A percentile compares a stretch with the other conserved stretches of the same genome.
Evolutionary conservation across 2,888 invertebrate species (phyloP).

Genomic region (Sturmia bella): DNA sequence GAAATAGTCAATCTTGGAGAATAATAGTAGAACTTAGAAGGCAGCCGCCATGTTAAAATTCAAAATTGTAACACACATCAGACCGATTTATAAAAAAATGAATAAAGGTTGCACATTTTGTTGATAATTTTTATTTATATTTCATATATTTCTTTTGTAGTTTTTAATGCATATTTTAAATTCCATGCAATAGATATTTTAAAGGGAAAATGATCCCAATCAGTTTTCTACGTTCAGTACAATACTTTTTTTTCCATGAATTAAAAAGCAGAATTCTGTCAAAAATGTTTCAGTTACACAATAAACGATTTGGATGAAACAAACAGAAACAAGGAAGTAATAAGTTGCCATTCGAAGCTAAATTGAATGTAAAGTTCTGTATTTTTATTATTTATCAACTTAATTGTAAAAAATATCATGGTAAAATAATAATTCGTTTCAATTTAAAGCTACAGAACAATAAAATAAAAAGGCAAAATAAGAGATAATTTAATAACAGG

Average conservation of each 20-base stretch:
- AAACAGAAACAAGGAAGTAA: constrained; percentile 14
- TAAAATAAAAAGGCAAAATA: constrained; percentile 28
- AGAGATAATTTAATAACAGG: constrained; percentile 25
- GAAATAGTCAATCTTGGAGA: no score
- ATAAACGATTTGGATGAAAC: constrained; percentile 9
- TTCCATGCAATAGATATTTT: constrained; percentile 33
- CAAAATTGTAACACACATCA: no score
- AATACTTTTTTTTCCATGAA: no score
- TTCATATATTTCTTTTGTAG: constrained; percentile 31
- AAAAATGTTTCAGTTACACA: not conserved
- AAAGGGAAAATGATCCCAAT: constrained; percentile 30
- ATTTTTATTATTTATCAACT: constrained; percentile 52
- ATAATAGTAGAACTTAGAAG: no score
- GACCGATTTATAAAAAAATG: no score
- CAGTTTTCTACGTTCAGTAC: constrained; percentile 9
- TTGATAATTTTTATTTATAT: constrained; percentile 42
- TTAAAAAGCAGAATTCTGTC: no score
- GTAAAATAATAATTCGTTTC: constrained; percentile 48
- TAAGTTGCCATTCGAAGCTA: constrained; percentile 17
- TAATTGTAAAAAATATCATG: constrained; percentile 55
- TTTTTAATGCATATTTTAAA: constrained; percentile 53
- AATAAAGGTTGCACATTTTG: not conserved
- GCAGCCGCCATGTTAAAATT: no score
- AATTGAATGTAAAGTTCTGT: constrained; percentile 32
- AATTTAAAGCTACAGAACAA: constrained; percentile 55